These are phyloP conservation scores for Chrysochloris asiatica DNA, from an alignment of 2,113 vertebrate species.

Conservation along the genomic window DNA sequence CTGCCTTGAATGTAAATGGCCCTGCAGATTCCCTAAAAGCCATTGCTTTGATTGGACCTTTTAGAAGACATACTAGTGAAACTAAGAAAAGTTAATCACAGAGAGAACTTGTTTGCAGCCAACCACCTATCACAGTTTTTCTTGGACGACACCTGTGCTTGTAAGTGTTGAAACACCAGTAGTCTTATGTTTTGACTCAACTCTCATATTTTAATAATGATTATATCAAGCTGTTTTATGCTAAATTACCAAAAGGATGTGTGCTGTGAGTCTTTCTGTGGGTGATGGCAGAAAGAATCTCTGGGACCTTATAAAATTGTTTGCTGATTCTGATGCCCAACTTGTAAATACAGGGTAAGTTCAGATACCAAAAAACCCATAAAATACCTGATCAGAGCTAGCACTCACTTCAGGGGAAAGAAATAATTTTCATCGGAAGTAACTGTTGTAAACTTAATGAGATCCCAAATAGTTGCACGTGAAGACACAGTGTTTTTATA, in stretches of 20 bases:
- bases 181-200: no score
- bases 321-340: slow-evolving; percentile 46
- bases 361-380: slow-evolving; percentile 48
- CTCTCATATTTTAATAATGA: no score
- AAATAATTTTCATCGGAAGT: slow-evolving; percentile 75
- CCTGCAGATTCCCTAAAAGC: no score
- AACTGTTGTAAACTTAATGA: slow-evolving; percentile 78
- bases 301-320: background rate
- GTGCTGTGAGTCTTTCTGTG: slow-evolving; percentile 40
- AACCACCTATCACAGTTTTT: no score
- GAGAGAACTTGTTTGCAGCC: no score
- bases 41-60: no score
- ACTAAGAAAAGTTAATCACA: no score
- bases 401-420: slow-evolving; percentile 54
- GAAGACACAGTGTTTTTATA: slow-evolving; percentile 74
- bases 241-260: slow-evolving; percentile 67
- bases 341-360: slow-evolving; percentile 65
- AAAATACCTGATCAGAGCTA: slow-evolving; percentile 68
- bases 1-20: no score
- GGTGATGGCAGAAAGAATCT: background rate
- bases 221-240: no score
- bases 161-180: no score
- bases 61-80: no score
- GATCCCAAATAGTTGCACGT: slow-evolving; percentile 74
- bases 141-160: no score